Evolutionary conservation across 2,113 vertebrate genomes (phyloP).

Genomic region (Leucosticte australis): DNA sequence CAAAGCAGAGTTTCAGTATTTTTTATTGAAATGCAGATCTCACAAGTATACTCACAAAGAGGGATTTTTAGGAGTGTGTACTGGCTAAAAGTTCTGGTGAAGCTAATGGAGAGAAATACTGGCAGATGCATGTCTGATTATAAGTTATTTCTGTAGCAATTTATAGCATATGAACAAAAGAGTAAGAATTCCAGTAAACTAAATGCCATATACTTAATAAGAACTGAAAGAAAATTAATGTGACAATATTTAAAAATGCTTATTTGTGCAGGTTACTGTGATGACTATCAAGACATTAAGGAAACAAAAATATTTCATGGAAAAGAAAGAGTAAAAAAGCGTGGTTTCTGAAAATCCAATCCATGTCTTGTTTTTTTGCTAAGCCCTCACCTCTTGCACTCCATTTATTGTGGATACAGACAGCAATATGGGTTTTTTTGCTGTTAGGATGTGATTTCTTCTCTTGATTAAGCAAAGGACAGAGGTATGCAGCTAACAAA

Average conservation of each 20-base stretch:
- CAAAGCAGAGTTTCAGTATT: not conserved
- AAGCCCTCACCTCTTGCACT: not conserved
- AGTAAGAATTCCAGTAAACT: not conserved
- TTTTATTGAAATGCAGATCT: not conserved
- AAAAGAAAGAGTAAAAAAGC: not conserved
- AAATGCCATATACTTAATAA: not conserved
- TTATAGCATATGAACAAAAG: not conserved
- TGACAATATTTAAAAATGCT: not conserved
- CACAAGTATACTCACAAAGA: not conserved
- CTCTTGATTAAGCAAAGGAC: not conserved
- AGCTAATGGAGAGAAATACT: not conserved
- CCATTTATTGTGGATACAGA: not conserved
- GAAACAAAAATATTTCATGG: not conserved
- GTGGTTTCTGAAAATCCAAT: not conserved
- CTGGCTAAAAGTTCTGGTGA: not conserved
- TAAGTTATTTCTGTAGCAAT: not conserved
- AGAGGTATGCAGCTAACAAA: not conserved
- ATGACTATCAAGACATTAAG: not conserved
- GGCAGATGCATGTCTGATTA: not conserved
- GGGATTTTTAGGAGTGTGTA: not conserved
- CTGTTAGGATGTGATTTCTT: not conserved
- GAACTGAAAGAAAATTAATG: not conserved
- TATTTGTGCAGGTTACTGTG: not conserved
- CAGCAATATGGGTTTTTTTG: not conserved
- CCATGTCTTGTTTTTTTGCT: not conserved